These are phyloP conservation scores for Tridacna gigas DNA, from an alignment of 2,888 invertebrate species.

Conservation along the genomic window DNA sequence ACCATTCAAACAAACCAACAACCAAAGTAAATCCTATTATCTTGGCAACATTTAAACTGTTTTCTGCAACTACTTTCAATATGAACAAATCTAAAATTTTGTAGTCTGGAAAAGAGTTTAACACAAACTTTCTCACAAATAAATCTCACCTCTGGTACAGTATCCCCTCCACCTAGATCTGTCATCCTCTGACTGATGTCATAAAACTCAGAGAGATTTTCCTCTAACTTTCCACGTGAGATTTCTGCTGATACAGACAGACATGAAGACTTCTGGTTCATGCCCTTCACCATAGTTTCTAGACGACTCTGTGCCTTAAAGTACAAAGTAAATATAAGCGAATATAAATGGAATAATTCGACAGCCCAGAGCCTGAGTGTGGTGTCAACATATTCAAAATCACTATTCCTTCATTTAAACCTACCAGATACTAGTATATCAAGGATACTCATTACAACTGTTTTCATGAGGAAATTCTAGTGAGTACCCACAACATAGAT, in stretches of 20 bases:
- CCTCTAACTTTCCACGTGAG: slow-evolving; percentile 45
- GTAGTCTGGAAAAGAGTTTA: no score
- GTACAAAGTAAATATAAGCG: neutral
- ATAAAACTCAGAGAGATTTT: slow-evolving; percentile 42
- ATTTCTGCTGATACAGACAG: slow-evolving; percentile 43
- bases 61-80: no score
- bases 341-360: neutral
- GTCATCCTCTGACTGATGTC: slow-evolving; percentile 49
- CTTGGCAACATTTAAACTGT: no score
- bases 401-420: no score
- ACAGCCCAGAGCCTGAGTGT: neutral
- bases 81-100: no score
- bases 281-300: slow-evolving; percentile 41
- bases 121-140: neutral
- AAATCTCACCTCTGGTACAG: slow-evolving; percentile 58
- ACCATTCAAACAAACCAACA: no score
- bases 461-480: no score
- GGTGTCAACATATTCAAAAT: no score
- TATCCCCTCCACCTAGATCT: slow-evolving; percentile 22
- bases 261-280: slow-evolving; percentile 58
- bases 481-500: no score
- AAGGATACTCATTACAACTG: no score
- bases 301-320: slow-evolving; percentile 10
- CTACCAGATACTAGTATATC: no score
- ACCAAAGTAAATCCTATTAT: no score